Conservation (phyloP, 2,888 invertebrate genomes). For the Barypeithes pellucidus region DNA sequence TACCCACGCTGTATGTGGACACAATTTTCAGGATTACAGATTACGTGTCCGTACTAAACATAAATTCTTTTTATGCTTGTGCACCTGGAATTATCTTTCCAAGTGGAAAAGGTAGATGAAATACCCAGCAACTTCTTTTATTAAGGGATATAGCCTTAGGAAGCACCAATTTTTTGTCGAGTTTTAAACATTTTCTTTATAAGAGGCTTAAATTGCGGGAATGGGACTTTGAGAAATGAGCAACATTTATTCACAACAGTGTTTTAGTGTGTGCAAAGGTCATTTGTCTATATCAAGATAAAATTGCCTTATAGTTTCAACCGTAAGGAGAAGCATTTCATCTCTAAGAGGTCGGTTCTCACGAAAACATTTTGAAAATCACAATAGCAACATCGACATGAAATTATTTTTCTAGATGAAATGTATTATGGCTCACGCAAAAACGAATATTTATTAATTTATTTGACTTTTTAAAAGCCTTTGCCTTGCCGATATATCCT, state of each 20-base stretch:
- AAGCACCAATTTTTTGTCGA: not conserved
- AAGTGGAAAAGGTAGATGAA: slow-evolving; percentile 1
- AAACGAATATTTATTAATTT: too few species aligned
- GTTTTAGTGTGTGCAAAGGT: too few species aligned
- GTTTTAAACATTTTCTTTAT: not conserved
- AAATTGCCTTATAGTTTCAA: too few species aligned
- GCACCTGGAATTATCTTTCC: not conserved
- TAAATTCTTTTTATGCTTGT: slow-evolving; percentile 1
- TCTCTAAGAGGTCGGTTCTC: too few species aligned
- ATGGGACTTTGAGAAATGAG: not conserved
- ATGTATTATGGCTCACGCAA: too few species aligned
- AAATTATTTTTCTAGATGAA: too few species aligned
- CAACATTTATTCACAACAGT: not conserved
- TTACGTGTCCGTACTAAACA: not conserved
- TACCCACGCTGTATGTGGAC: not conserved
- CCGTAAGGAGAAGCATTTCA: too few species aligned
- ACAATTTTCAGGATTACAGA: not conserved
- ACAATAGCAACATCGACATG: too few species aligned
- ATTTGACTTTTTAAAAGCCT: too few species aligned
- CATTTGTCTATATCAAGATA: too few species aligned
- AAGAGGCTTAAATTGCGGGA: not conserved
- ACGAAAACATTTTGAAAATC: too few species aligned
- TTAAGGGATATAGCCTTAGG: slow-evolving; percentile 3
- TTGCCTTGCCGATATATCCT: too few species aligned
- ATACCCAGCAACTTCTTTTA: slow-evolving; percentile 3